phyloP scores from a whole-genome alignment of 2,888 invertebrate genomes.

The Tetheella fluctuosa region DNA sequence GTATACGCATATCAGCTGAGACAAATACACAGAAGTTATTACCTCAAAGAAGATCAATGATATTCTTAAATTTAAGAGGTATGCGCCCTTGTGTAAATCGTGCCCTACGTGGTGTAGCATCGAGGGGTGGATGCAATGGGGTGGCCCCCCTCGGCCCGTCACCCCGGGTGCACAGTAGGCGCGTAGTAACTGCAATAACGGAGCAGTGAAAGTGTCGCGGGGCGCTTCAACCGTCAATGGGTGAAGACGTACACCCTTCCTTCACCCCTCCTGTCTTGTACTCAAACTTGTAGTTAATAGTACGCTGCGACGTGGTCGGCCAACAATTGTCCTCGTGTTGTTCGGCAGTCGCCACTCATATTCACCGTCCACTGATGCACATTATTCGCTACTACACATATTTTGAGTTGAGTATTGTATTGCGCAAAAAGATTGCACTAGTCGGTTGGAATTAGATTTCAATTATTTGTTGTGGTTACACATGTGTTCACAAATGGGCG shows the following conservation, averaged over 20 bases:
- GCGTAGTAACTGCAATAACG: constrained; percentile 84
- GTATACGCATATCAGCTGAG: constrained; percentile 15
- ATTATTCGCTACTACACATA: not conserved
- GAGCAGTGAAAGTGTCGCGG: constrained; percentile 84
- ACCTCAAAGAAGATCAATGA: constrained; percentile 37
- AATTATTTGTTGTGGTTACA: not conserved
- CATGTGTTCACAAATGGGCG: constrained; percentile 15
- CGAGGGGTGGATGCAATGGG: constrained; percentile 78
- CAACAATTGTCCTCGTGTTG: constrained; percentile 45
- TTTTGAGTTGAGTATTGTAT: not conserved
- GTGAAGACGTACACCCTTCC: constrained; percentile 81
- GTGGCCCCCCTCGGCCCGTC: constrained; percentile 62
- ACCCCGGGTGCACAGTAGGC: constrained; percentile 75
- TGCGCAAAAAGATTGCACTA: not conserved
- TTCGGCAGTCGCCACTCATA: not conserved
- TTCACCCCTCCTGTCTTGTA: constrained; percentile 78
- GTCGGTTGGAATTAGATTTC: not conserved
- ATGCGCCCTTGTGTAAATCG: constrained; percentile 67
- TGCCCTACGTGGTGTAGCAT: constrained; percentile 65
- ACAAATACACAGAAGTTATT: constrained; percentile 27
- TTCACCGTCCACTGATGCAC: not conserved
- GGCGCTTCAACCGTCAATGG: constrained; percentile 83
- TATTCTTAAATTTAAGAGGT: constrained; percentile 70
- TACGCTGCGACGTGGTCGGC: constrained; percentile 31
- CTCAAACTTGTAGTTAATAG: constrained; percentile 76